A percentile compares a stretch with the other conserved stretches of the same genome.
Conservation (phyloP, 1,140 invertebrate genomes). For the Campoletis sonorensis region DNA sequence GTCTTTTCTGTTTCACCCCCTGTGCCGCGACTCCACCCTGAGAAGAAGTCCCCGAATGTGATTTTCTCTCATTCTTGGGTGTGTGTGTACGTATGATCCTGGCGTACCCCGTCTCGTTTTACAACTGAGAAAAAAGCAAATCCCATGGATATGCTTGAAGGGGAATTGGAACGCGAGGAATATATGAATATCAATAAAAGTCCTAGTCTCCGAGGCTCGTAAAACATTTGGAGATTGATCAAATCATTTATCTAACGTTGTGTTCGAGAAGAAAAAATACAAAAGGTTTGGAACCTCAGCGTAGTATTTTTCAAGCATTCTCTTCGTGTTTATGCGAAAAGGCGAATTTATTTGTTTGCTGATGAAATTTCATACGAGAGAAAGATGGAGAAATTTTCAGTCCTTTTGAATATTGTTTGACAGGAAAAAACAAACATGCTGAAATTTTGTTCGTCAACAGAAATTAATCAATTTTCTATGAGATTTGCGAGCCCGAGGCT, state of each 20-base stretch:
- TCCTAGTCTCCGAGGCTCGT: slow-evolving; percentile 1
- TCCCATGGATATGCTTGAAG: slow-evolving; percentile 3
- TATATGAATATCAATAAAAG: slow-evolving; percentile 12
- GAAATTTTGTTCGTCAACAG: neutral
- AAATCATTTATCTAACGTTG: slow-evolving; percentile 12
- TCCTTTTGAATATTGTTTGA: too few relatives aligned
- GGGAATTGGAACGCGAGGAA: slow-evolving; percentile 3
- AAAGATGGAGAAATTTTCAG: too few relatives aligned
- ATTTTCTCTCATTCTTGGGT: too few relatives aligned
- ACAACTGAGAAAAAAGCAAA: slow-evolving; percentile 25
- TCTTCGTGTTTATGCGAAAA: too few relatives aligned
- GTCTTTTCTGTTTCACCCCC: too few relatives aligned
- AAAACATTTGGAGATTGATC: slow-evolving; percentile 7
- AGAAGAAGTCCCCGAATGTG: too few relatives aligned
- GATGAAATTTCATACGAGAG: too few relatives aligned
- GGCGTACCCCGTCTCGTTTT: slow-evolving; percentile 22
- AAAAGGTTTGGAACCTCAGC: neutral
- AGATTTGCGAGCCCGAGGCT: neutral
- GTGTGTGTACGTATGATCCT: neutral
- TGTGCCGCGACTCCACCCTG: too few relatives aligned
- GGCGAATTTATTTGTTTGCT: too few relatives aligned
- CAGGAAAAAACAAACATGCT: neutral
- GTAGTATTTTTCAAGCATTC: too few relatives aligned
- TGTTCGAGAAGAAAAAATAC: neutral
- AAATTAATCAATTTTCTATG: neutral